Conservation (phyloP, 2,113 vertebrate species). For the Tragelaphus imberbis region DNA sequence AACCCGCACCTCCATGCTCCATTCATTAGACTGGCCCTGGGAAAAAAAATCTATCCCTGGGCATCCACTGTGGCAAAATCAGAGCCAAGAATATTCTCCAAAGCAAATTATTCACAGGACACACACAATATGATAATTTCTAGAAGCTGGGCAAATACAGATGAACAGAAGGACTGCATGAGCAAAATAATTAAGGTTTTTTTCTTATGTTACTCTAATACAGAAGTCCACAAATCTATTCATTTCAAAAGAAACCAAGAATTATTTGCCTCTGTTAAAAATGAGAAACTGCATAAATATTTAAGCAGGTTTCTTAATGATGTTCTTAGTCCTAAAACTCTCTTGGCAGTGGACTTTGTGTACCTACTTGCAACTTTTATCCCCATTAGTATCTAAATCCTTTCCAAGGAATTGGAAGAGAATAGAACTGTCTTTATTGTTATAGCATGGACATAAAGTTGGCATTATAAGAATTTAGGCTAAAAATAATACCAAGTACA, state of each 20-base stretch:
- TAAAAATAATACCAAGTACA: not conserved
- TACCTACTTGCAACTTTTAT: not conserved
- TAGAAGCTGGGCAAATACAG: not conserved
- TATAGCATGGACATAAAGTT: not conserved
- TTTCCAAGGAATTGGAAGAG: not conserved
- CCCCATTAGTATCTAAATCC: not conserved
- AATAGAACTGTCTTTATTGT: not conserved
- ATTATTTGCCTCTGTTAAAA: not conserved
- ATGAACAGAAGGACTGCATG: not conserved
- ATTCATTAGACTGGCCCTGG: not conserved
- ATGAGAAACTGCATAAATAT: conserved; percentile 38
- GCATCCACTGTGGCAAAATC: not conserved
- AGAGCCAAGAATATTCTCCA: not conserved
- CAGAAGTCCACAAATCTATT: not conserved
- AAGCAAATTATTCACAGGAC: not conserved
- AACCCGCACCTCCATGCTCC: not conserved
- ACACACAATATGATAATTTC: not conserved
- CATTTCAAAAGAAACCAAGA: not conserved
- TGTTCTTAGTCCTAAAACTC: not conserved
- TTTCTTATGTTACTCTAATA: not conserved
- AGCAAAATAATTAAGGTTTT: not conserved
- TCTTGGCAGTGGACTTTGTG: not conserved
- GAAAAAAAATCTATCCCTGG: not conserved
- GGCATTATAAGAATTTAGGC: not conserved
- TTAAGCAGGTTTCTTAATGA: not conserved